Base-by-base conservation (phyloP, 2,797 vertebrate genomes). In the Nothura maculosa region DNA sequence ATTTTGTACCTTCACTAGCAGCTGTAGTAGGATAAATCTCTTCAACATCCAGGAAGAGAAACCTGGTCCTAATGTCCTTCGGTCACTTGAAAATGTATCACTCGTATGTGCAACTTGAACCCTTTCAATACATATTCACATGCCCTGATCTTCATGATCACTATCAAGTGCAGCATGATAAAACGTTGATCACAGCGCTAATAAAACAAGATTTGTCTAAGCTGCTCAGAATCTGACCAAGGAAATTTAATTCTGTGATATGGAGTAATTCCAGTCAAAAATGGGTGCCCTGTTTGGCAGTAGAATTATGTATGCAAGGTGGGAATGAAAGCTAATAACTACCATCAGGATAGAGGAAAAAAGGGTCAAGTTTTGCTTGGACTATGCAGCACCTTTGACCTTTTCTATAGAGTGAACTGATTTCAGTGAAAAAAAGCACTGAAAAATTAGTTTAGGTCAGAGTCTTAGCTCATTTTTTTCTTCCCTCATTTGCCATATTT, bases 141-240 rank as follows among this genome's bases (percentile, higher is more conserved):
- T 2, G 7, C 5, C 4, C 64, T 92, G 17, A 25, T 93, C 97
- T 97, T 93, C 76, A 92, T 91, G 85, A 95, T 89, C 85, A 85
- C 88, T 91, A 90, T 92, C 24, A 42, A 96, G 83, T 43, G 55
- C 45, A 63, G 69, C 76, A 67, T 55, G 94, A 96, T 96, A 93
- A 95, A 97, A 90, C 85, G 94, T 45, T 68, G 47, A 95, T 94
- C 67, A 84, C 57, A 95, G 54, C 89, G 78, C 72, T 96, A 97
- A 95, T 95, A 96, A 96, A 97, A 95, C 89, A 94, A 87, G 96
- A 93, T 96, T 97, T 96, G 78, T 85, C 76, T 73, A 94, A 93
- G 7, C 68, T 62, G 84, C 83, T 63, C 78, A 96, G 97, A 97
- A 94, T 84, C 43, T 86, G 91, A 87, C 64, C 6, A 2, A 88